Evolutionary conservation across 2,888 invertebrate species (phyloP).

Genomic region (Taphrorychus bicolor): DNA sequence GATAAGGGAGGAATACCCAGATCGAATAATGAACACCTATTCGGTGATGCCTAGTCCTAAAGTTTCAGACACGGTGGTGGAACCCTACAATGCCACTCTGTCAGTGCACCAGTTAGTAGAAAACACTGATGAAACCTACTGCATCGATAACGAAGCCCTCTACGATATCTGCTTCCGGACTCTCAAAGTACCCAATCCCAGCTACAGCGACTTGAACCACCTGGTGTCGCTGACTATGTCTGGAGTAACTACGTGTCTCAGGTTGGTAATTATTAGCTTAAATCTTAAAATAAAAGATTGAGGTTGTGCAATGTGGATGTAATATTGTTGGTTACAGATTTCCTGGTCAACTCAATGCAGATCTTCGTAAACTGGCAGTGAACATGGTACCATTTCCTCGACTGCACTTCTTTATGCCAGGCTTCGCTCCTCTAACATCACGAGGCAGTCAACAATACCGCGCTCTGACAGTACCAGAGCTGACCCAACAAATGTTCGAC

Average conservation of each 20-base stretch:
- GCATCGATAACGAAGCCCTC: constrained; percentile 81
- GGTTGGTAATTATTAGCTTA: constrained; percentile 51
- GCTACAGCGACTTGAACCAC: constrained; percentile 90
- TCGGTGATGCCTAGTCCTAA: constrained; percentile 80
- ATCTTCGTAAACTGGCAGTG: constrained; percentile 88
- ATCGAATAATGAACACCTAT: constrained; percentile 87
- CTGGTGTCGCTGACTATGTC: constrained; percentile 86
- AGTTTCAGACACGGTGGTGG: constrained; percentile 81
- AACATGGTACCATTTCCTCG: constrained; percentile 99
- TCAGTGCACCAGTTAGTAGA: constrained; percentile 88
- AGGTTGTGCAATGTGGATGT: no score
- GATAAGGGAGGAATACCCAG: constrained; percentile 90
- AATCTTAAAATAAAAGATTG: no score
- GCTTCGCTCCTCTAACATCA: constrained; percentile 91
- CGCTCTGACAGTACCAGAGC: constrained; percentile 75
- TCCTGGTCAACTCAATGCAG: constrained; percentile 93
- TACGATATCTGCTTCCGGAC: constrained; percentile 90
- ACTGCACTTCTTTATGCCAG: constrained; percentile 95
- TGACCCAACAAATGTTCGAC: constrained; percentile 81
- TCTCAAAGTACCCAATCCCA: constrained; percentile 84
- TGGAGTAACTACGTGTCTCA: constrained; percentile 83
- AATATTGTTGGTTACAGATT: constrained; percentile 61
- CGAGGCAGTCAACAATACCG: constrained; percentile 83
- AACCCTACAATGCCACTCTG: constrained; percentile 87
- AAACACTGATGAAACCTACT: constrained; percentile 89